Conservation (phyloP, 2,797 vertebrate species). For the Sebastes reedi region DNA sequence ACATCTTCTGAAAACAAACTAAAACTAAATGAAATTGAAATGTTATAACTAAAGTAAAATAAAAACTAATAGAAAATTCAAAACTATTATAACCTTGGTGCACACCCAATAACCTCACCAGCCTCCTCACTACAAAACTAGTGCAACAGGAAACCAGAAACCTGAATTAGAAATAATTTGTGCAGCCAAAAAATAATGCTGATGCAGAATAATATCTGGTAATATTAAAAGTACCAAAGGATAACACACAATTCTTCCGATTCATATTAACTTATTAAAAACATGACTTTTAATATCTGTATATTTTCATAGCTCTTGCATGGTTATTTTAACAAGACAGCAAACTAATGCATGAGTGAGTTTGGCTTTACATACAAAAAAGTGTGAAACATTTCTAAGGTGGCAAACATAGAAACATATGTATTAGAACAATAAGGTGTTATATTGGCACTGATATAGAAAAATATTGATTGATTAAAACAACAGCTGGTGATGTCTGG, state of each 20-base stretch:
- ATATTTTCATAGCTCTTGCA: neutral
- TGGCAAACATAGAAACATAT: neutral
- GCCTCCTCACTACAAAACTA: neutral
- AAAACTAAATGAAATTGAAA: too few relatives aligned
- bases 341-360: neutral
- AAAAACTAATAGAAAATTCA: too few relatives aligned
- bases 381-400: neutral
- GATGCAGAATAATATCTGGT: too few relatives aligned
- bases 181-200: neutral
- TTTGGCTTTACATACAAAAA: neutral
- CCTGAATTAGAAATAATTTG: neutral
- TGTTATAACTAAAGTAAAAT: too few relatives aligned
- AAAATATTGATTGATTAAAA: neutral
- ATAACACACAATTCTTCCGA: too few relatives aligned
- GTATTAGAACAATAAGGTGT: too few relatives aligned
- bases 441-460: neutral
- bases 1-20: neutral
- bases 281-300: neutral
- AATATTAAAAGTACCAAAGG: too few relatives aligned
- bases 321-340: neutral
- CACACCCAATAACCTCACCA: neutral
- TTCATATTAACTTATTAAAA: neutral
- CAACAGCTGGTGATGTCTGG: neutral
- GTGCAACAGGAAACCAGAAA: neutral
- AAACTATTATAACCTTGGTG: neutral